phyloP scores from a whole-genome alignment of 1,140 invertebrate genomes.

The Drosophila grimshawi region DNA sequence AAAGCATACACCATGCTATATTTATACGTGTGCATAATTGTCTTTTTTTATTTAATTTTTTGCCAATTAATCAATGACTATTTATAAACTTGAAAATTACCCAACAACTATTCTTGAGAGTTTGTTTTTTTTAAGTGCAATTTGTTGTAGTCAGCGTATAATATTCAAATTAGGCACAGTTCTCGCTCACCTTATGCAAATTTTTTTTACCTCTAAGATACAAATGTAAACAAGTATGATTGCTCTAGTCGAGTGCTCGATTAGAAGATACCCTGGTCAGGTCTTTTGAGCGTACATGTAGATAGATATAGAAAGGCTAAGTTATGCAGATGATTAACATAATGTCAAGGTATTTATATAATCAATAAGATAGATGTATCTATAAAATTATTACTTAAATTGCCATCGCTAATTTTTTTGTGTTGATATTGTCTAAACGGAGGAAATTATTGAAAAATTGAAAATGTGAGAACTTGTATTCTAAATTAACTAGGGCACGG shows the following conservation, averaged over 20 bases:
- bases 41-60: background rate
- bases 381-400: too few relatives aligned
- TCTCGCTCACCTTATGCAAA: slow-evolving; percentile 74
- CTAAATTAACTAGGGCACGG: too few relatives aligned
- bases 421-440: too few relatives aligned
- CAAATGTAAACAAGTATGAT: background rate
- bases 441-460: too few relatives aligned
- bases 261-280: too few relatives aligned
- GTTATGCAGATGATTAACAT: too few relatives aligned
- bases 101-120: background rate
- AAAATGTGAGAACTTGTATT: too few relatives aligned
- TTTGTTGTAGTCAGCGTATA: slow-evolving; percentile 12
- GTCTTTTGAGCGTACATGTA: too few relatives aligned
- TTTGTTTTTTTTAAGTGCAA: slow-evolving; percentile 24
- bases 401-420: too few relatives aligned
- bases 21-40: background rate
- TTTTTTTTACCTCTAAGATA: slow-evolving; percentile 1
- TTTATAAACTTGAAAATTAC: slow-evolving; percentile 10
- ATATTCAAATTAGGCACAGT: slow-evolving; percentile 12
- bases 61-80: slow-evolving; percentile 22
- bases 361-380: too few relatives aligned
- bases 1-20: slow-evolving; percentile 4
- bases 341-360: too few relatives aligned
- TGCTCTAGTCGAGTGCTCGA: background rate
- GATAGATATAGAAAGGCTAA: too few relatives aligned